A percentile compares a stretch with the other conserved stretches of the same genome.
Evolutionary conservation across 2,113 vertebrate species (phyloP).

Genomic region (Gnathonemus echidnorhynchus): DNA sequence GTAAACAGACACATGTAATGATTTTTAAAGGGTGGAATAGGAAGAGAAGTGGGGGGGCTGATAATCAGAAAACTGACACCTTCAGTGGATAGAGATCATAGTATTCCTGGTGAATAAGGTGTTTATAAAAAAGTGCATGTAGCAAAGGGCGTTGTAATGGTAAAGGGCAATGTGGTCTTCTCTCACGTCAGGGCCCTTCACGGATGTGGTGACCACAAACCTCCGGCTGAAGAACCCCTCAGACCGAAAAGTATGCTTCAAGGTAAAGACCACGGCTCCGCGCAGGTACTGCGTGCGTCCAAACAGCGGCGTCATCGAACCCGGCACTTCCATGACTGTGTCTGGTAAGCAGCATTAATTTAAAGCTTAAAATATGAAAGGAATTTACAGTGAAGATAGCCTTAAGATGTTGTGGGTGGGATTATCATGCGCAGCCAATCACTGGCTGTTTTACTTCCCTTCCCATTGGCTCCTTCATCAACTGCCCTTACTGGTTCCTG

Average conservation of each 20-base stretch:
- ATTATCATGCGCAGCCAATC: not conserved
- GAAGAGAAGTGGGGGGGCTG: not conserved
- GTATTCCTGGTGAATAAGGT: not conserved
- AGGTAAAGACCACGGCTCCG: constrained; percentile 86
- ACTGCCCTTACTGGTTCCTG: not conserved
- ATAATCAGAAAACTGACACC: not conserved
- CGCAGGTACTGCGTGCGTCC: constrained; percentile 82
- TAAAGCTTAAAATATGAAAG: not conserved
- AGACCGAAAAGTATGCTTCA: constrained; percentile 83
- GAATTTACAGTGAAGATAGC: not conserved
- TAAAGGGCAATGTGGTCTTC: not conserved
- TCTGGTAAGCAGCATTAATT: constrained; percentile 60
- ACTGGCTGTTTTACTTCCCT: not conserved
- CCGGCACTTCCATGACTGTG: constrained; percentile 69
- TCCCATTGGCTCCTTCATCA: not conserved
- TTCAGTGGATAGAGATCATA: not conserved
- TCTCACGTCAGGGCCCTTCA: constrained; percentile 69
- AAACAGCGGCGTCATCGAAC: constrained; percentile 80
- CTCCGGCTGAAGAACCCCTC: constrained; percentile 81
- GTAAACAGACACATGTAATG: not conserved
- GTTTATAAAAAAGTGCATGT: not conserved
- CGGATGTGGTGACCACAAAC: constrained; percentile 85
- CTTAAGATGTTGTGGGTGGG: not conserved
- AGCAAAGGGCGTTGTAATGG: not conserved
- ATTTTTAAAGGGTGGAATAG: not conserved